These are phyloP conservation scores for Agapornis roseicollis DNA, from an alignment of 2,113 vertebrate genomes.

Conservation along the genomic window DNA sequence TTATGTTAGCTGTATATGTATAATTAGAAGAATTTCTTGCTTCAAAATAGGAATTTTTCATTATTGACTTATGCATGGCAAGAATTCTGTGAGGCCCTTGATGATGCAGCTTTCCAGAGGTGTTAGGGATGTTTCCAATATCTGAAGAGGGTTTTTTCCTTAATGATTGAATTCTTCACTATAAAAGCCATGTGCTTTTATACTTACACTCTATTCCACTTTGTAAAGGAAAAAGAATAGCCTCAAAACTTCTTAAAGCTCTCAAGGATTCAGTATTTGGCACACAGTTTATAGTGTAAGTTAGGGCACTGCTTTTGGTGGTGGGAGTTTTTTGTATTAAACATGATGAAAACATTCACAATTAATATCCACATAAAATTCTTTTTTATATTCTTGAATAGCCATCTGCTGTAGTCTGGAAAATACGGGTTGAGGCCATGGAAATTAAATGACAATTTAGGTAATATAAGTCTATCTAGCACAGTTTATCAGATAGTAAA, in stretches of 20 bases:
- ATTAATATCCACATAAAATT: neutral
- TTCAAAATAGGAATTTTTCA: neutral
- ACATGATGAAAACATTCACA: neutral
- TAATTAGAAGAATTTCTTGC: neutral
- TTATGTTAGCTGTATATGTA: neutral
- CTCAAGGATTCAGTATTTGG: neutral
- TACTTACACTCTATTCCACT: neutral
- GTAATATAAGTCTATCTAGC: neutral
- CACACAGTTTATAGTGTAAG: neutral
- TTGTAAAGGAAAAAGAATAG: neutral
- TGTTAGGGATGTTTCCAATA: neutral
- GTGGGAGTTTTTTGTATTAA: neutral
- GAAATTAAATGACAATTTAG: neutral
- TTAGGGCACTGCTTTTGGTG: neutral
- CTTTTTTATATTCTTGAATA: neutral
- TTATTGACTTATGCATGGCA: neutral
- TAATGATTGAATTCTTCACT: neutral
- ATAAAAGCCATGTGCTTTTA: neutral
- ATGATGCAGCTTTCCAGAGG: neutral
- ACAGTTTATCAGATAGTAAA: neutral
- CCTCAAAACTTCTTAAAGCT: neutral
- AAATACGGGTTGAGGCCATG: neutral
- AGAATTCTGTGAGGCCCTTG: neutral
- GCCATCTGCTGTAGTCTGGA: neutral
- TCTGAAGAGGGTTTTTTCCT: neutral